These are phyloP conservation scores for Varroa destructor DNA, from an alignment of 1,140 invertebrate genomes.

Conservation along the genomic window DNA sequence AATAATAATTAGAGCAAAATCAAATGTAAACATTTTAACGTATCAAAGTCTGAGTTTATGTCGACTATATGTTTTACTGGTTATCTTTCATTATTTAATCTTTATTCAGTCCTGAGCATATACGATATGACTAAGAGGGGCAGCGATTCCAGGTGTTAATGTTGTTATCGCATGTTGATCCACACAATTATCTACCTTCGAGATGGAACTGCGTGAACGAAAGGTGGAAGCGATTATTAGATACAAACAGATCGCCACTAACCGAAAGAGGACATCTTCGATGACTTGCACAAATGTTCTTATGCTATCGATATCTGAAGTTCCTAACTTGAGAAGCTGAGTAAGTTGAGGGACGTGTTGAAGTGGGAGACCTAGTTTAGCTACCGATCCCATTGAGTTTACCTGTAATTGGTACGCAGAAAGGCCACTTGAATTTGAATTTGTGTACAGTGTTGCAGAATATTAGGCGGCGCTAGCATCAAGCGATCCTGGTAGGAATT, in stretches of 20 bases:
- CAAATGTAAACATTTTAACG: too few relatives aligned
- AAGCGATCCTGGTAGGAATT: background rate
- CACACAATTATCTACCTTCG: too few relatives aligned
- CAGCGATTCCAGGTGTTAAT: too few relatives aligned
- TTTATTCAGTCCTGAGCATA: too few relatives aligned
- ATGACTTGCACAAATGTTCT: slow-evolving; percentile 74
- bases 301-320: slow-evolving; percentile 71
- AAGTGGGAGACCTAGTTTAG: slow-evolving; percentile 84
- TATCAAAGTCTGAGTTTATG: too few relatives aligned
- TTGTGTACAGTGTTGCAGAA: slow-evolving; percentile 17
- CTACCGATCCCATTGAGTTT: slow-evolving; percentile 65
- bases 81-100: too few relatives aligned
- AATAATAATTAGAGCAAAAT: slow-evolving; percentile 34
- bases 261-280: slow-evolving; percentile 54
- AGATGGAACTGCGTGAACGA: too few relatives aligned
- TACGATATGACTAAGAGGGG: too few relatives aligned
- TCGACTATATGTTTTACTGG: too few relatives aligned
- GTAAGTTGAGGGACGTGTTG: slow-evolving; percentile 94
- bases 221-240: too few relatives aligned
- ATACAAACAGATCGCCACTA: slow-evolving; percentile 33
- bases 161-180: too few relatives aligned
- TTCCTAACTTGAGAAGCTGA: slow-evolving; percentile 89
- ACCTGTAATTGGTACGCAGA: slow-evolving; percentile 34
- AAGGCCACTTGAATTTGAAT: slow-evolving; percentile 34
- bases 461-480: background rate